phyloP scores from a whole-genome alignment of 2,888 invertebrate species.

The Philonicus albiceps region DNA sequence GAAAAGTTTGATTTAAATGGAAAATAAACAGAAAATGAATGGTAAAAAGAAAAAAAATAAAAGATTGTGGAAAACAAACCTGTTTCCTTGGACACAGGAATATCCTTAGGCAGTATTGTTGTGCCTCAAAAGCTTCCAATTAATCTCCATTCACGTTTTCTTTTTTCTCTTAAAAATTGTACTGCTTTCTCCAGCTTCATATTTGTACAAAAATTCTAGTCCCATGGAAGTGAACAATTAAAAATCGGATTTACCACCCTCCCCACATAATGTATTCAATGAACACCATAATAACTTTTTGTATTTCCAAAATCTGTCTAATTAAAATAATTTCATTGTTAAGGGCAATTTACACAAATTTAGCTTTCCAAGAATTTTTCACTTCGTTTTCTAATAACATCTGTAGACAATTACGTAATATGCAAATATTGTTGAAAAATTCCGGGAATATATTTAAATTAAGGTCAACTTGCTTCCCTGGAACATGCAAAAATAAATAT shows the following conservation, averaged over 20 bases:
- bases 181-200: background rate
- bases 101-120: background rate
- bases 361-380: background rate
- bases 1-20: background rate
- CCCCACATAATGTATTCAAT: background rate
- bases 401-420: background rate
- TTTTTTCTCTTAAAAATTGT: background rate
- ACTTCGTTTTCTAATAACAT: background rate
- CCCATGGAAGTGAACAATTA: background rate
- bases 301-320: background rate
- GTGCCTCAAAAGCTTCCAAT: background rate
- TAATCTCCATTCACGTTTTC: background rate
- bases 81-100: background rate
- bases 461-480: background rate
- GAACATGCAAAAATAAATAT: background rate
- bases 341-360: background rate
- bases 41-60: background rate
- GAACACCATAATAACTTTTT: background rate
- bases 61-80: background rate
- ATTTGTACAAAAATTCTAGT: background rate
- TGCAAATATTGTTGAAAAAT: background rate
- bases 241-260: background rate
- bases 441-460: background rate
- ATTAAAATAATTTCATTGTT: background rate
- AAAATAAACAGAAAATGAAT: background rate